Base-by-base conservation (phyloP, 1,140 invertebrate genomes). In the Eriocheir sinensis region DNA sequence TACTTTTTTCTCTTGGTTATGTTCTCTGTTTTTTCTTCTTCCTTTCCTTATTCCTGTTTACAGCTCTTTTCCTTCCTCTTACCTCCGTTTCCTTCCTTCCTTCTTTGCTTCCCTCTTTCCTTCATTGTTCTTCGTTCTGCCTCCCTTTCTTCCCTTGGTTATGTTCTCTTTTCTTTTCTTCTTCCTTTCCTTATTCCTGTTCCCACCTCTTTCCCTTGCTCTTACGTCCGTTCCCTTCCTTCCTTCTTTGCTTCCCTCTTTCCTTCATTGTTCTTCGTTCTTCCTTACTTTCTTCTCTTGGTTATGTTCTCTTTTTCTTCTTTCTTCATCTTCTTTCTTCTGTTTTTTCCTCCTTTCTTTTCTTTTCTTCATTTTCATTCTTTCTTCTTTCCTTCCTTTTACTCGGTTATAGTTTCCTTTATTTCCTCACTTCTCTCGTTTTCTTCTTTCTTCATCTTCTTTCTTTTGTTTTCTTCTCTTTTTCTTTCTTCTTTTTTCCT, bases 221-320 rank as follows among this genome's bases (percentile, higher is more conserved):
- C 53, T 72, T 21, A 21, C 53, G 9, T 21, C 27, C 53, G 9
- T 21, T 72, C 53, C 27, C 53, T 72, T 21, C 27, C 53, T 72
- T 21, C 27, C 53, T 72, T 21, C 21, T 21, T 27, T 21, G 27
- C 60, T n/a, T 72, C 60, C n/a, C 60, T 72, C 60, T 72, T n/a
- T 72, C 60, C n/a, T n/a, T 72, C 60, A n/a, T n/a, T 72, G 21
- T 72, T 8, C 8, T 21, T 72, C 60, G 6, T n/a, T n/a, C 60
- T 72, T n/a, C n/a, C 60, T 72, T n/a, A n/a, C 60, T 72, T n/a
- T 72, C 60, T 72, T n/a, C 53, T 72, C 60, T n/a, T n/a, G n/a
- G n/a, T n/a, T n/a, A n/a, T n/a, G n/a, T n/a, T 72, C 60, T 72
- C 60, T 72, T n/a, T 72, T n/a, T 72, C 60, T 72, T n/a, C 60